A percentile compares a stretch with the other conserved stretches of the same genome.
These are phyloP conservation scores for Actinia tenebrosa DNA, from an alignment of 64 coral and sea anemone species.

Conservation along the genomic window DNA sequence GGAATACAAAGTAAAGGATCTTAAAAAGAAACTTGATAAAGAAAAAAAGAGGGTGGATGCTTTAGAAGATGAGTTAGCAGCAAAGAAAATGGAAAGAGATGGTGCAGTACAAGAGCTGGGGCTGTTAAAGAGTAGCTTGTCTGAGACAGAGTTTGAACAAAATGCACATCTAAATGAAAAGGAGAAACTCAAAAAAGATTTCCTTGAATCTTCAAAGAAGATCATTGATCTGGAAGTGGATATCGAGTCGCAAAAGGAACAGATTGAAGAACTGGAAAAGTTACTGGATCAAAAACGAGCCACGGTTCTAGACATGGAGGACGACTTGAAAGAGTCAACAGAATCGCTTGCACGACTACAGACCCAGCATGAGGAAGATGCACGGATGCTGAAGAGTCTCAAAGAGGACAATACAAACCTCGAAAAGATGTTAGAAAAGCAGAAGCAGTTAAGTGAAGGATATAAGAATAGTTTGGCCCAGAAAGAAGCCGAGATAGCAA, in stretches of 20 bases:
- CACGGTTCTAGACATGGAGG: constrained; percentile 38
- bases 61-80: constrained; percentile 60
- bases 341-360: constrained; percentile 46
- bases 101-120: constrained; percentile 56
- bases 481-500: constrained; percentile 58
- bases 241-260: constrained; percentile 64
- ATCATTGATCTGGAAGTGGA: constrained; percentile 62
- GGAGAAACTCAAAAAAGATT: constrained; percentile 64
- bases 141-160: constrained; percentile 62
- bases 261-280: constrained; percentile 76
- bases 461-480: constrained; percentile 57
- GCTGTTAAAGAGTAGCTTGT: constrained; percentile 39
- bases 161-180: constrained; percentile 59
- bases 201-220: constrained; percentile 53
- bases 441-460: constrained; percentile 68
- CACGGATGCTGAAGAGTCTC: constrained; percentile 41
- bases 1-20: constrained; percentile 54
- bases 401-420: constrained; percentile 62
- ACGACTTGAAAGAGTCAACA: constrained; percentile 45
- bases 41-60: constrained; percentile 56
- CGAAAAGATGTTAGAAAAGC: constrained; percentile 70
- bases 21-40: constrained; percentile 60
- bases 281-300: constrained; percentile 43
- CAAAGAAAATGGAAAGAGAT: constrained; percentile 65
- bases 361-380: constrained; percentile 59